Evolutionary conservation across 2,888 invertebrate genomes (phyloP).

Genomic region (Conops quadrifasciatus): DNA sequence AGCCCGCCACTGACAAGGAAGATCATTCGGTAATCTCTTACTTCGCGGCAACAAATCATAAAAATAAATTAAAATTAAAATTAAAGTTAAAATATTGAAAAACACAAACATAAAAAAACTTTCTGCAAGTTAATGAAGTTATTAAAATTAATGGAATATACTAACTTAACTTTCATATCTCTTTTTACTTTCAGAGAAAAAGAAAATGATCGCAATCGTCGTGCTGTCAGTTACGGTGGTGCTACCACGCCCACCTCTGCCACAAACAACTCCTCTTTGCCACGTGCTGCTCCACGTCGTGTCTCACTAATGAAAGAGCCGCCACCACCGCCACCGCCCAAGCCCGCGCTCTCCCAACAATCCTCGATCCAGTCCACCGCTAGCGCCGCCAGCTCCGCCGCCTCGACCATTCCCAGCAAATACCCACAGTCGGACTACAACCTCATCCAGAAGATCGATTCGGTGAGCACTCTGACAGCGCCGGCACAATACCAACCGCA

Average conservation of each 20-base stretch:
- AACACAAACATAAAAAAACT: slow-evolving; percentile 1
- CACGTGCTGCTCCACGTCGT: slow-evolving; percentile 62
- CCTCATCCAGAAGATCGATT: slow-evolving; percentile 61
- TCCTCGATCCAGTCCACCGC: slow-evolving; percentile 52
- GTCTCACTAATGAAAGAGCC: slow-evolving; percentile 63
- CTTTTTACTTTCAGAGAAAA: slow-evolving; percentile 58
- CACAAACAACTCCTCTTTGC: slow-evolving; percentile 55
- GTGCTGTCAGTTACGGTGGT: slow-evolving; percentile 63
- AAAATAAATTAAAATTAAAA: background rate
- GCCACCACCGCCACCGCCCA: slow-evolving; percentile 61
- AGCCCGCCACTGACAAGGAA: slow-evolving; percentile 61
- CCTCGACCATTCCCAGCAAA: slow-evolving; percentile 58
- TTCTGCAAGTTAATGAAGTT: background rate
- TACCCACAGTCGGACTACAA: slow-evolving; percentile 62
- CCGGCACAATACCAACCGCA: slow-evolving; percentile 58
- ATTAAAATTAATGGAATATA: background rate
- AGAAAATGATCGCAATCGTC: slow-evolving; percentile 62
- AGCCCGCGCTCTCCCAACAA: slow-evolving; percentile 54
- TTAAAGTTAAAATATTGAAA: background rate
- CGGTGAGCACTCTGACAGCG: slow-evolving; percentile 56
- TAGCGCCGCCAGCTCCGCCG: slow-evolving; percentile 42
- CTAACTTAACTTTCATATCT: background rate
- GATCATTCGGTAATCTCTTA: slow-evolving; percentile 54
- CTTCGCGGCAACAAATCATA: background rate
- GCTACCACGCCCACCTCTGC: slow-evolving; percentile 46